A percentile compares a stretch with the other conserved stretches of the same genome.
These are phyloP conservation scores for Cheilosia scutellata DNA, from an alignment of 2,888 invertebrate species.

Conservation along the genomic window DNA sequence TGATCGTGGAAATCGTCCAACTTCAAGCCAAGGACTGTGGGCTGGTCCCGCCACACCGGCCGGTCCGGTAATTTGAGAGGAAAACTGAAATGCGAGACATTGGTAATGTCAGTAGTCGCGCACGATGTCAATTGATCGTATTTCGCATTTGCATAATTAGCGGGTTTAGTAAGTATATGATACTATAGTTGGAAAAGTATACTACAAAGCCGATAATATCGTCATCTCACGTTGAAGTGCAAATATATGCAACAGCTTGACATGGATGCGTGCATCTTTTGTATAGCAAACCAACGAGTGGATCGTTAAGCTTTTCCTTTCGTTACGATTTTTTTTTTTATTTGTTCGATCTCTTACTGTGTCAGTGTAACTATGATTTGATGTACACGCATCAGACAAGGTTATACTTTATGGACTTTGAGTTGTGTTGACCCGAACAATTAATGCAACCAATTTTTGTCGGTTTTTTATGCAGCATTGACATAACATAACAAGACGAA, in stretches of 20 bases:
- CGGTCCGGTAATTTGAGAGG: not conserved
- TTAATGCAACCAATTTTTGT: too few relatives aligned
- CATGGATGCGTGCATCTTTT: slow-evolving; percentile 48
- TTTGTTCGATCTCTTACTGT: too few relatives aligned
- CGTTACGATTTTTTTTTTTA: not conserved
- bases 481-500: too few relatives aligned
- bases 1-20: not conserved
- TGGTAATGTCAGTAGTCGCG: slow-evolving; percentile 6
- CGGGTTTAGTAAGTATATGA: not conserved
- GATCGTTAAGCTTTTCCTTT: slow-evolving; percentile 31
- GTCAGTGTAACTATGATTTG: too few relatives aligned
- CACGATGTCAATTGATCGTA: slow-evolving; percentile 44
- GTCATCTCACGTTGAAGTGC: slow-evolving; percentile 7
- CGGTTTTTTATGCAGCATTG: too few relatives aligned
- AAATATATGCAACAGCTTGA: slow-evolving; percentile 22
- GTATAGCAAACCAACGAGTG: slow-evolving; percentile 16
- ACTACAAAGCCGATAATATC: slow-evolving; percentile 19
- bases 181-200: not conserved
- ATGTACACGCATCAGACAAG: too few relatives aligned
- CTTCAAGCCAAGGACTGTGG: too few relatives aligned
- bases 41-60: too few relatives aligned
- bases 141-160: slow-evolving; percentile 43
- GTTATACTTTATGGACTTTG: too few relatives aligned
- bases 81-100: slow-evolving; percentile 23
- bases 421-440: too few relatives aligned